Evolutionary conservation across 2,888 invertebrate species (phyloP).

Genomic region (Pammene aurita): DNA sequence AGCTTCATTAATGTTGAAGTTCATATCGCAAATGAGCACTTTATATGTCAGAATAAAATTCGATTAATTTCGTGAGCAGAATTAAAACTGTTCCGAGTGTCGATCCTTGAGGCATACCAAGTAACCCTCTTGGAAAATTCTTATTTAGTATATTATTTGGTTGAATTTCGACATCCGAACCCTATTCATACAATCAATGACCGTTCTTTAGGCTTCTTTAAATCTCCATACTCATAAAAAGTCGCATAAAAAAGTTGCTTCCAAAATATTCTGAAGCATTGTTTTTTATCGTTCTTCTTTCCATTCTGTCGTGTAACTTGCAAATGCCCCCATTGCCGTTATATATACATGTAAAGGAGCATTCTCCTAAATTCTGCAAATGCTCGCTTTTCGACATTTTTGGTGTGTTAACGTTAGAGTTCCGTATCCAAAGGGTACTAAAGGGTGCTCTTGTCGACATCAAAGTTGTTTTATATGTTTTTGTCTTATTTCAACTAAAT

Average conservation of each 20-base stretch:
- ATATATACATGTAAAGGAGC: constrained; percentile 62
- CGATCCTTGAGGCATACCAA: constrained; percentile 2
- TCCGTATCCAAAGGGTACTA: constrained; percentile 45
- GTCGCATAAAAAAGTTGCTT: constrained; percentile 32
- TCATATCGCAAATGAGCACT: constrained; percentile 37
- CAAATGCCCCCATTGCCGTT: constrained; percentile 55
- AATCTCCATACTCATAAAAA: constrained; percentile 42
- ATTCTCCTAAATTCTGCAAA: constrained; percentile 66
- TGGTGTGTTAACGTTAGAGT: constrained; percentile 50
- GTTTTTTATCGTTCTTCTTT: constrained; percentile 58
- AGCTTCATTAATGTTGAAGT: constrained; percentile 29
- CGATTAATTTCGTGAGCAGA: neutral
- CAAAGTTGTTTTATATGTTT: neutral
- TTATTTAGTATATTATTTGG: constrained; percentile 6
- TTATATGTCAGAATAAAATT: constrained; percentile 29
- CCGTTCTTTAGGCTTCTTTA: constrained; percentile 30
- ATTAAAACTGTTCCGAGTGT: constrained; percentile 6
- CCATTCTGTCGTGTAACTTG: constrained; percentile 55
- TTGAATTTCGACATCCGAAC: constrained; percentile 7
- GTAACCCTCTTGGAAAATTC: neutral
- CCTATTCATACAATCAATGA: constrained; percentile 24
- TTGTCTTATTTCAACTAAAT: neutral
- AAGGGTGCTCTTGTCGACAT: neutral
- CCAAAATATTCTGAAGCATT: constrained; percentile 53
- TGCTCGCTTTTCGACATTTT: constrained; percentile 56